Base-by-base conservation (phyloP, 2,888 invertebrate genomes). In the Dynastes grantii region DNA sequence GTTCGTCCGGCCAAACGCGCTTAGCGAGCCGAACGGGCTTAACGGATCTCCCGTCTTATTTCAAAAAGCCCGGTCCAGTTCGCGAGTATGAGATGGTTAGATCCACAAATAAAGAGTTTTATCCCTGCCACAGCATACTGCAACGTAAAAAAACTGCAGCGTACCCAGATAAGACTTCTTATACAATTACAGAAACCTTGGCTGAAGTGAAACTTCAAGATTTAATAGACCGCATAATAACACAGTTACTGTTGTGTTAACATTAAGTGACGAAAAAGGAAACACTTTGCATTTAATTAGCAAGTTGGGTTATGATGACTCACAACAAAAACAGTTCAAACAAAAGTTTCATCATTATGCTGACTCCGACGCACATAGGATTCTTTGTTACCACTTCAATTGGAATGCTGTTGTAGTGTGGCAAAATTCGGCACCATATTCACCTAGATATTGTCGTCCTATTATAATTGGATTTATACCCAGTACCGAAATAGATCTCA, bases 321-420 rank as follows among this genome's bases (percentile, higher is more conserved):
- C 32, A 29, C 29, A 63, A 29, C 37, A 63, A 63, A 29, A 37
- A 9, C 9, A 63, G 13, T 63, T 63, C 29, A 29, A 61, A 29
- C 29, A 63, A 63, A 63, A 9, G 63, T 63, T 63, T 63, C 5
- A 63, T 32, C 37, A 63, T 63, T 13, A 63, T 29, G 22, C 63
- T n/a, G 63, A 63, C 8, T 63, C 27, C 9, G 63, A 29, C 29
- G 63, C 5, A 32, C 2, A 29, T 4, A 29, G 29, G 16, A 16
- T 16, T 16, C 16, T 16, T 16, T 16, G 16, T 16, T 16, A 16
- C 16, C 16, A 16, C 16, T 16, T 16, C 16, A 16, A 16, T 16
- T 16, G 16, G 16, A 16, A 16, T 16, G 16, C 16, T 16, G 16
- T 16, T 16, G 16, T 16, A 16, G 16, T 16, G 16, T 16, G 16